Percentiles rank a stretch among this genome's conserved stretches.
Evolutionary conservation across 2,113 vertebrate species (phyloP).

Genomic region (Nothobranchius furzeri): DNA sequence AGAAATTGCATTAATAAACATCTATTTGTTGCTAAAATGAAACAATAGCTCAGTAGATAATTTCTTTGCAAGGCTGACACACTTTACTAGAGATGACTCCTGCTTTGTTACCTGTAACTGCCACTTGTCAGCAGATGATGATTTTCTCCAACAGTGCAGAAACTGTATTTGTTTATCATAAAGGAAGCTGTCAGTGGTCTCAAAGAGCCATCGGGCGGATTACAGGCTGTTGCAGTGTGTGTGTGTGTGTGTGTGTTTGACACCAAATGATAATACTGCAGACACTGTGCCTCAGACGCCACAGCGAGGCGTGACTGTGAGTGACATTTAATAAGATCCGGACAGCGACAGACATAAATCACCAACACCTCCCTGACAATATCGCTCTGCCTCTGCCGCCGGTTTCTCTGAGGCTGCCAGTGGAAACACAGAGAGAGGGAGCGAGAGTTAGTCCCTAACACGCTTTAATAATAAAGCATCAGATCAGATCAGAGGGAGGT

Average conservation of each 20-base stretch:
- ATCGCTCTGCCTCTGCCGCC: constrained; percentile 40
- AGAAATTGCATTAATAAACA: not conserved
- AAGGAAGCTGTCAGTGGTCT: constrained; percentile 20
- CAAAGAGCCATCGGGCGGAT: constrained; percentile 30
- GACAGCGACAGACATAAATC: constrained; percentile 59
- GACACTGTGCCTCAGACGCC: constrained; percentile 18
- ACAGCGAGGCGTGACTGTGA: constrained; percentile 43
- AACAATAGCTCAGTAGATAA: not conserved
- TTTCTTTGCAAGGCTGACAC: not conserved
- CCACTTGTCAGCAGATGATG: not conserved
- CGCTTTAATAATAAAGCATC: constrained; percentile 28
- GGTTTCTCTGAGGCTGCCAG: constrained; percentile 42
- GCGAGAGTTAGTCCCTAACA: too few relatives aligned
- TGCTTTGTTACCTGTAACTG: not conserved
- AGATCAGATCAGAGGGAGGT: constrained; percentile 26
- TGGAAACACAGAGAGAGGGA: not conserved
- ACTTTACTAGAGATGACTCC: not conserved
- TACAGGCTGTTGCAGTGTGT: constrained; percentile 13
- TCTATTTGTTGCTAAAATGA: not conserved
- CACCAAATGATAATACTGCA: constrained; percentile 37
- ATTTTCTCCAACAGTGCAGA: not conserved
- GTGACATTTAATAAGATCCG: constrained; percentile 61
- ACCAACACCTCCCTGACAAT: constrained; percentile 26
- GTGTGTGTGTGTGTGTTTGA: constrained; percentile 39
- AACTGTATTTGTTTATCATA: constrained; percentile 6